Percentiles rank a stretch among this genome's conserved stretches.
phyloP scores from a whole-genome alignment of 2,888 invertebrate genomes.

The Cerceris rybyensis region DNA sequence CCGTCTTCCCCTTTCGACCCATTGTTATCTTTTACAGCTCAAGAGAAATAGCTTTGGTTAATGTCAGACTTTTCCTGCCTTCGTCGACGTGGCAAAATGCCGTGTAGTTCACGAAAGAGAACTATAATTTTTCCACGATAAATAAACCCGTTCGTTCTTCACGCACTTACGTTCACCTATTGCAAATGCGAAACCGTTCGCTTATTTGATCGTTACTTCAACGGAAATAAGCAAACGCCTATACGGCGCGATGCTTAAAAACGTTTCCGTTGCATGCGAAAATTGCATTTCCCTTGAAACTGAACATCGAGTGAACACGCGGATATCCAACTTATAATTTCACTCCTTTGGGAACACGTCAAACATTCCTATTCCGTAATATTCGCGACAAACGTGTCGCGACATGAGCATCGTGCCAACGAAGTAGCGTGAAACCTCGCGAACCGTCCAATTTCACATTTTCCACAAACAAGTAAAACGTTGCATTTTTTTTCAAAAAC shows the following conservation, averaged over 20 bases:
- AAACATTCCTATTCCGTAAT: no score
- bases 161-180: constrained; percentile 17
- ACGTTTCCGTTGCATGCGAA: background rate
- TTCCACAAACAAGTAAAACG: no score
- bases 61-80: constrained; percentile 6
- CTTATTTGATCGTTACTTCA: constrained; percentile 55
- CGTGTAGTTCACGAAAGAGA: background rate
- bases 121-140: constrained; percentile 42
- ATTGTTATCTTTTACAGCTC: constrained; percentile 13
- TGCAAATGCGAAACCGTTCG: constrained; percentile 22
- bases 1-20: background rate
- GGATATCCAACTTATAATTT: no score
- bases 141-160: constrained; percentile 41
- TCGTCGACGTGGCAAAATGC: background rate
- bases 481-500: no score
- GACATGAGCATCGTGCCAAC: no score
- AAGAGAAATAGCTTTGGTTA: constrained; percentile 25
- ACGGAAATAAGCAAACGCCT: constrained; percentile 44
- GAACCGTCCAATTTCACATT: no score
- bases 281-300: constrained; percentile 4
- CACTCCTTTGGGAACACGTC: no score
- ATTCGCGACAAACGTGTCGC: no score
- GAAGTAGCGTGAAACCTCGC: no score
- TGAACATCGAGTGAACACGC: background rate
- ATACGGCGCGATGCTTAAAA: constrained; percentile 6